Conservation (phyloP, 2,797 vertebrate genomes). For the Microcaecilia unicolor region DNA sequence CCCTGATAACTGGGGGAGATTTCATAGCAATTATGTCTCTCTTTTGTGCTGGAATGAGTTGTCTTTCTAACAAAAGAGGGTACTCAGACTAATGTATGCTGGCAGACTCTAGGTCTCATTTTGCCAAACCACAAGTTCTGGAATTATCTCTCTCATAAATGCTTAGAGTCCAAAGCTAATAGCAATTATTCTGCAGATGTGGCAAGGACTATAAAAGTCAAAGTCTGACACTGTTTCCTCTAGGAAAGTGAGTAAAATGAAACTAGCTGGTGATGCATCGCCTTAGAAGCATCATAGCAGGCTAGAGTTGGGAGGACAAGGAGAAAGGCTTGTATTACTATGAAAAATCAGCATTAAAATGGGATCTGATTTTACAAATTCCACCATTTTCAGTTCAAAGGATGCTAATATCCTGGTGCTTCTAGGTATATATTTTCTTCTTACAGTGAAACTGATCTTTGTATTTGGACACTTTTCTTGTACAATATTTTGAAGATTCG, state of each 20-base stretch:
- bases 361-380: fast-evolving
- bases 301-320: background rate
- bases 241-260: constrained; percentile 6
- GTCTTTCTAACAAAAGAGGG: constrained; percentile 4
- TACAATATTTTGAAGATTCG: too few species aligned
- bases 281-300: fast-evolving
- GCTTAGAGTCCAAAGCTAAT: constrained; percentile 52
- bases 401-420: too few species aligned
- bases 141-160: constrained; percentile 58
- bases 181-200: constrained; percentile 41
- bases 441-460: too few species aligned
- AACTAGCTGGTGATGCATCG: background rate
- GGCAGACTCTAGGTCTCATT: background rate
- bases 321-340: too few species aligned
- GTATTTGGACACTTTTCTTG: too few species aligned
- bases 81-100: background rate
- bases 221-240: constrained; percentile 15
- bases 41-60: constrained; percentile 58
- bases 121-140: constrained; percentile 62
- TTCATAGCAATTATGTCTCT: constrained; percentile 7
- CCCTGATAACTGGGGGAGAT: too few species aligned
- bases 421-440: too few species aligned
- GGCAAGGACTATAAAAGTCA: constrained; percentile 33
- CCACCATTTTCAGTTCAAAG: too few species aligned
- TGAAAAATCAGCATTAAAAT: background rate